Conservation (phyloP, 2,797 vertebrate genomes). For the Erpetoichthys calabaricus region DNA sequence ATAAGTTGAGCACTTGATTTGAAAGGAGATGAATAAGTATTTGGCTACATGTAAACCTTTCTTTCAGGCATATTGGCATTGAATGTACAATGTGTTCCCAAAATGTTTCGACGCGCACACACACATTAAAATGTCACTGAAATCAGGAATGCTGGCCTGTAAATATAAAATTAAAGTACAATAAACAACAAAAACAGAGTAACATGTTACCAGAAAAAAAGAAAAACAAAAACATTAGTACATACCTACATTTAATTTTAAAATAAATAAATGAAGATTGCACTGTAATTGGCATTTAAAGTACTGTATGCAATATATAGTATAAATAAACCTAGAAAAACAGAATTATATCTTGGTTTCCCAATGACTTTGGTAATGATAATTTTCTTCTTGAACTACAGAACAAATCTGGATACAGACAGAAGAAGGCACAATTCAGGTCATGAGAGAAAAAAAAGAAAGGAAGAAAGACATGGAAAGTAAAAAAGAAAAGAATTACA, state of each 20-base stretch:
- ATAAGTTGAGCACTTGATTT: slow-evolving; percentile 65
- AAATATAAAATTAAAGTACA: slow-evolving; percentile 80
- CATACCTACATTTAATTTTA: slow-evolving; percentile 86
- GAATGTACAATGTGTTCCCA: slow-evolving; percentile 73
- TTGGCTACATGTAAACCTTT: slow-evolving; percentile 79
- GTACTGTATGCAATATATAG: slow-evolving; percentile 99
- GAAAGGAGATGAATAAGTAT: slow-evolving; percentile 61
- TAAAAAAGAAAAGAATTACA: slow-evolving; percentile 47
- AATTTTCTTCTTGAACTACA: slow-evolving; percentile 67
- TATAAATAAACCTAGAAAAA: slow-evolving; percentile 96
- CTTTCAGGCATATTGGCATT: slow-evolving; percentile 69
- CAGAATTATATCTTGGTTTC: slow-evolving; percentile 80
- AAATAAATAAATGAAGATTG: slow-evolving; percentile 99
- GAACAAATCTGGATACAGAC: slow-evolving; percentile 68
- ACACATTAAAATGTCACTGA: slow-evolving; percentile 64
- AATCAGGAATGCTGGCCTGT: slow-evolving; percentile 85
- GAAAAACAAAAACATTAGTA: slow-evolving; percentile 74
- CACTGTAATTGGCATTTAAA: slow-evolving; percentile 99
- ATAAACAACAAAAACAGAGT: slow-evolving; percentile 54
- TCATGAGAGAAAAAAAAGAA: slow-evolving; percentile 51
- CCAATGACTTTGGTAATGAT: slow-evolving; percentile 96
- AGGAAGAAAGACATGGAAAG: slow-evolving; percentile 29
- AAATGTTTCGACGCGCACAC: slow-evolving; percentile 29
- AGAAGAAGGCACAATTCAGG: slow-evolving; percentile 65
- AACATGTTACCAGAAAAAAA: slow-evolving; percentile 79